Evolutionary conservation across 2,113 vertebrate species (phyloP).

Genomic region (Rhabdomys dilectus): DNA sequence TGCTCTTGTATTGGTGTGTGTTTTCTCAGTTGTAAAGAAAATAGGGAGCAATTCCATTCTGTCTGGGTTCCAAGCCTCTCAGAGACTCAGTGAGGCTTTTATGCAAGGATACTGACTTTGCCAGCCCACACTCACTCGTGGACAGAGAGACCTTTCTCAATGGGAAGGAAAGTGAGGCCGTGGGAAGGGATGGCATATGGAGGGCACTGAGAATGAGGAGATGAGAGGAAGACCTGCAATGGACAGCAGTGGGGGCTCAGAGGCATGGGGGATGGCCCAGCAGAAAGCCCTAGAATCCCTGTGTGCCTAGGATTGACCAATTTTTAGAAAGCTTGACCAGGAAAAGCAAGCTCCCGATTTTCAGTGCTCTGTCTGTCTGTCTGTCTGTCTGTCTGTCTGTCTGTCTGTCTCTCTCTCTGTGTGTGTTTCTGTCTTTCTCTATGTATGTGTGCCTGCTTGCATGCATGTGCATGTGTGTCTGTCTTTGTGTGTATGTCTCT

Average conservation of each 20-base stretch:
- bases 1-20: slow-evolving; percentile 84
- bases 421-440: background rate
- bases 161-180: slow-evolving; percentile 50
- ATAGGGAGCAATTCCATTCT: slow-evolving; percentile 87
- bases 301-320: background rate
- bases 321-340: background rate
- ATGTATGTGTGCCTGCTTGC: background rate
- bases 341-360: background rate
- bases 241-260: background rate
- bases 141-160: slow-evolving; percentile 76
- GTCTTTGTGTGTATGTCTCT: background rate
- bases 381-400: background rate
- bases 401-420: background rate
- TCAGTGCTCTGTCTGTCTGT: background rate
- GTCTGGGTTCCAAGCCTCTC: slow-evolving; percentile 85
- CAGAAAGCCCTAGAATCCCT: no score
- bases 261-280: background rate
- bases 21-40: slow-evolving; percentile 90
- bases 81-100: slow-evolving; percentile 82
- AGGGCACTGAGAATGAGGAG: background rate
- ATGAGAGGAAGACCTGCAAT: no score
- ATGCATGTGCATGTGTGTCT: background rate
- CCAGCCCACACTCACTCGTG: slow-evolving; percentile 58
- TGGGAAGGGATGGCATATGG: background rate
- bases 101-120: slow-evolving; percentile 73